These are phyloP conservation scores for Parnassius orleans DNA, from an alignment of 2,888 invertebrate genomes.

Conservation along the genomic window DNA sequence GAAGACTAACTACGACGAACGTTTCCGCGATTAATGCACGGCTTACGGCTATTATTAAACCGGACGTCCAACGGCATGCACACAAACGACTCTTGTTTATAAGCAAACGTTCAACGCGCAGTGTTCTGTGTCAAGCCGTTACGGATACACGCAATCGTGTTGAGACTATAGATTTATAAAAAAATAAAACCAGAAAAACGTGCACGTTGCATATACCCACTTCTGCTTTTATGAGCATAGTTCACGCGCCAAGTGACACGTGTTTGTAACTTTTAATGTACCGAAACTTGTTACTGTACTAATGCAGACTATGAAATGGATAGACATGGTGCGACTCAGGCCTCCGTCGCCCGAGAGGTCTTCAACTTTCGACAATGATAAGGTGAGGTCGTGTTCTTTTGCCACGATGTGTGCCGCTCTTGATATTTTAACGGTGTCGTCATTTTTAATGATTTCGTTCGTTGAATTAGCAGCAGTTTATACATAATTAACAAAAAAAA, in stretches of 20 bases:
- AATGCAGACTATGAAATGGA: slow-evolving; percentile 76
- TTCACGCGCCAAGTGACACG: slow-evolving; percentile 24
- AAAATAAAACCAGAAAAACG: slow-evolving; percentile 29
- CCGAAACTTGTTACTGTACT: slow-evolving; percentile 31
- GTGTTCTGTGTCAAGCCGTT: slow-evolving; percentile 50
- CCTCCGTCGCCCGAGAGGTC: slow-evolving; percentile 54
- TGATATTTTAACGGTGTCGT: slow-evolving; percentile 14
- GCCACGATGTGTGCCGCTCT: slow-evolving; percentile 12
- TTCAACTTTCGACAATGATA: slow-evolving; percentile 62
- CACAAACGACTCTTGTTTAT: slow-evolving; percentile 61
- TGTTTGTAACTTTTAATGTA: slow-evolving; percentile 29
- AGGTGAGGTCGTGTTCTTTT: slow-evolving; percentile 52
- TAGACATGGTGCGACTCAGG: slow-evolving; percentile 73
- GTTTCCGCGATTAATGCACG: slow-evolving; percentile 48
- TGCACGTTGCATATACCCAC: slow-evolving; percentile 39
- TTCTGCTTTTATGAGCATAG: slow-evolving; percentile 36
- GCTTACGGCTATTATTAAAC: slow-evolving; percentile 34
- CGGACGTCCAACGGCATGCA: slow-evolving; percentile 40
- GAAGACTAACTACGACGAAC: slow-evolving; percentile 30
- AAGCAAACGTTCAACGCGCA: slow-evolving; percentile 53
- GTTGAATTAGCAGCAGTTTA: background rate
- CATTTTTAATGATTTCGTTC: slow-evolving; percentile 4
- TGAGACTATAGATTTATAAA: slow-evolving; percentile 65
- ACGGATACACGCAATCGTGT: slow-evolving; percentile 66
- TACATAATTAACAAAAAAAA: background rate